Evolutionary conservation across 2,797 vertebrate species (phyloP).

Genomic region (Aplochiton taeniatus): DNA sequence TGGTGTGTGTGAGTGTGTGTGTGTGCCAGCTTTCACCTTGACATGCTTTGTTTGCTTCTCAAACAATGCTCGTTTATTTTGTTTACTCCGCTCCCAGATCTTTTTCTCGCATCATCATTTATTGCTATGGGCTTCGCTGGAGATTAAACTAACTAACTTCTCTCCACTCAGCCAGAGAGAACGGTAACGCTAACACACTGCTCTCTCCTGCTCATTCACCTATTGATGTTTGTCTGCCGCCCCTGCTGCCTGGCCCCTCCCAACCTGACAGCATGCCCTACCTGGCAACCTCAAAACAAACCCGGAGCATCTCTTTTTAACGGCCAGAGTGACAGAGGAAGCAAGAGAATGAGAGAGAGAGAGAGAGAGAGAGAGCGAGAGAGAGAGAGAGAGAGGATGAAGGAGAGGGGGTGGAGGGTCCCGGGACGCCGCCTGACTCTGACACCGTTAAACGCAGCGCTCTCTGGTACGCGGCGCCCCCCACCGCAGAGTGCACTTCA

Average conservation of each 20-base stretch:
- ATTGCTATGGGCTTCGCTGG: constrained; percentile 72
- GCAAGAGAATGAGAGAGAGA: constrained; percentile 26
- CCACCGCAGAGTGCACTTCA: constrained; percentile 40
- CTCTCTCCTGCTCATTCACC: constrained; percentile 54
- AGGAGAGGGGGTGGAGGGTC: constrained; percentile 59
- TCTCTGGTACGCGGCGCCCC: constrained; percentile 51
- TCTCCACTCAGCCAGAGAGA: constrained; percentile 39
- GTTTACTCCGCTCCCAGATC: constrained; percentile 50
- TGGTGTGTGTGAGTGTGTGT: constrained; percentile 14
- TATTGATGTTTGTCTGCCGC: constrained; percentile 58
- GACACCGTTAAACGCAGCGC: constrained; percentile 72
- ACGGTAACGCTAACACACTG: constrained; percentile 72
- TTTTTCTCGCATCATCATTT: constrained; percentile 60
- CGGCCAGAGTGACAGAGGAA: constrained; percentile 52
- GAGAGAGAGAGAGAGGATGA: constrained; percentile 14
- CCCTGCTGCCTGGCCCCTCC: constrained; percentile 36
- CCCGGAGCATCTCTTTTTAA: constrained; percentile 31
- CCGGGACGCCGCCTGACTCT: constrained; percentile 64
- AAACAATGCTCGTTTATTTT: constrained; percentile 50
- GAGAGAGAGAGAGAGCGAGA: background rate
- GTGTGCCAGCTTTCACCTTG: constrained; percentile 59
- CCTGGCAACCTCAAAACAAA: constrained; percentile 68
- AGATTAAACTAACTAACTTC: constrained; percentile 67
- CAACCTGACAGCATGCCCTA: constrained; percentile 52
- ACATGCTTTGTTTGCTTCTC: constrained; percentile 52